Evolutionary conservation across 2,797 vertebrate genomes (phyloP).

Genomic region (Sphenodon punctatus): DNA sequence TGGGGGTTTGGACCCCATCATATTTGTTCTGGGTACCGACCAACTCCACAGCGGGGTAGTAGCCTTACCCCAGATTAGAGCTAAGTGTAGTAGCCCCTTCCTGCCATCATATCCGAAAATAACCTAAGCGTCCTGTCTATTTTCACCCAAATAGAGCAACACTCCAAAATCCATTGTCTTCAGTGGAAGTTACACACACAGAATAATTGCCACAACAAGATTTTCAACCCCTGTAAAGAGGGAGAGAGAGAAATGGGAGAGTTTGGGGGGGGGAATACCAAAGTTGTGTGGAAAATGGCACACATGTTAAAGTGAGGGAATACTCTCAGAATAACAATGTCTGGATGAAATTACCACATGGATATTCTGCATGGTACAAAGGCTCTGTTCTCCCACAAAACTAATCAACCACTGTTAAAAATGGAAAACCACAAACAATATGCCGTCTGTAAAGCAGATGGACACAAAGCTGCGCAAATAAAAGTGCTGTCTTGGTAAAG

Average conservation of each 20-base stretch:
- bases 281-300: neutral
- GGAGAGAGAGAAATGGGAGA: too few relatives aligned
- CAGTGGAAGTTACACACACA: neutral
- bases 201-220: accelerated
- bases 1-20: too few relatives aligned
- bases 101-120: too few relatives aligned
- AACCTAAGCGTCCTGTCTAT: too few relatives aligned
- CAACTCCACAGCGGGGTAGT: too few relatives aligned
- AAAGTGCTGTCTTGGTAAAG: neutral
- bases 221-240: neutral
- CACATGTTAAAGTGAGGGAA: neutral
- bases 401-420: neutral
- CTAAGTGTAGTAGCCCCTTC: too few relatives aligned
- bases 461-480: neutral
- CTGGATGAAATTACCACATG: neutral
- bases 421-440: too few relatives aligned
- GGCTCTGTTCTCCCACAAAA: neutral
- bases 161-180: neutral
- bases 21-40: too few relatives aligned
- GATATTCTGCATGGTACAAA: neutral
- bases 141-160: too few relatives aligned
- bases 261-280: neutral
- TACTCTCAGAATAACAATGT: neutral
- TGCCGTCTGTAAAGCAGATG: accelerated
- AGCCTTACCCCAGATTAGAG: too few relatives aligned